Evolutionary conservation across 2,797 vertebrate species (phyloP), one percentile per base, ranked within the genome.

Genomic region (Philypnodon macrostomus): DNA sequence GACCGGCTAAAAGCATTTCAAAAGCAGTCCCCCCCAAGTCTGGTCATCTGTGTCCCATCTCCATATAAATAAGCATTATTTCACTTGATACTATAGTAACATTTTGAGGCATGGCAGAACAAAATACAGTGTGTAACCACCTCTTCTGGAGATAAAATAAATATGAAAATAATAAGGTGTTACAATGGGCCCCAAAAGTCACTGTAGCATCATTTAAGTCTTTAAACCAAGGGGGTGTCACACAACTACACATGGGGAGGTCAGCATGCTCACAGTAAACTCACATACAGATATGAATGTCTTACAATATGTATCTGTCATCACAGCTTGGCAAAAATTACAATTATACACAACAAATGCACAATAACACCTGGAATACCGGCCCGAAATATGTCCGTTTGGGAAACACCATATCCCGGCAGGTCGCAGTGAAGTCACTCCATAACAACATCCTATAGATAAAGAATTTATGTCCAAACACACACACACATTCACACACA

Each of bases 271-370:
- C 87, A 84, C 83, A n/a, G 71, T 65, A 72, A 80, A 87, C 85
- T 74, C 83, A 87, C 85, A 84, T 73, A 85, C 84, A 81, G 73
- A 82, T 85, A 85, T 84, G 80, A 82, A 85, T 85, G 80, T 79
- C 53, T 82, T 87, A 86, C 75, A 86, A 80, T 83, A 84, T 83
- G 81, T 80, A 69, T 80, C 82, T 66, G 70, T 87, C 72, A 77
- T 85, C 69, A 79, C 83, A 81, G 77, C 79, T 84, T 83, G 81
- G 83, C 82, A 84, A 88, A 88, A 80, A 44, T 84, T 74, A 88
- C 85, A 88, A 73, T 74, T 80, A 84, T 85, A 87, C 81, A 90
- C 86, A 85, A 88, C 84, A 73, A 87, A 87, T 88, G 83, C 84
- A 90, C 88, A 80, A 84, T 80, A 86, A 90, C 83, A 86, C 79